phyloP scores from a whole-genome alignment of 2,888 invertebrate genomes.

The Hetaerina titia region DNA sequence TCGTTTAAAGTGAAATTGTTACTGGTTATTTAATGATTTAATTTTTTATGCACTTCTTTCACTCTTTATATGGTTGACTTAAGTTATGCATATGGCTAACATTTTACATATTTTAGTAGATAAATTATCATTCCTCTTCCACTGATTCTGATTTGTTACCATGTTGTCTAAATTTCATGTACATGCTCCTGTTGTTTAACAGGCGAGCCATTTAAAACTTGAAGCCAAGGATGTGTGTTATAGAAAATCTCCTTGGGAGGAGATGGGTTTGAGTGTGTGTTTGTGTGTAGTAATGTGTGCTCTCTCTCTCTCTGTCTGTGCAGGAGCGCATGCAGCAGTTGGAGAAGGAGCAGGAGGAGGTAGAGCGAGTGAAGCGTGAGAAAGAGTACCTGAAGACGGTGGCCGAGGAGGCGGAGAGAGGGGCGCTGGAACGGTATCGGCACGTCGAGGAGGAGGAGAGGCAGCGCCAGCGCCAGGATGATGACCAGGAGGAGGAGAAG shows the following conservation, averaged over 20 bases:
- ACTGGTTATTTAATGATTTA: not conserved
- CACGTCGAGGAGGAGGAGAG: conserved; percentile 82
- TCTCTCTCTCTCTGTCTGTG: conserved; percentile 69
- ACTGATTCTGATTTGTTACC: no score
- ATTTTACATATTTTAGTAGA: no score
- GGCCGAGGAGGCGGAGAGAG: conserved; percentile 86
- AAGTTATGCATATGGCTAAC: no score
- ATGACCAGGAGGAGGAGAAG: conserved; percentile 79
- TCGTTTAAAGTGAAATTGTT: not conserved
- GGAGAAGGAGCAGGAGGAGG: conserved; percentile 86
- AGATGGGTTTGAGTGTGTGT: no score
- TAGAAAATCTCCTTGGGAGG: no score
- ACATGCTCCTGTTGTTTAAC: no score
- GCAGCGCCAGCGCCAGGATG: conserved; percentile 81
- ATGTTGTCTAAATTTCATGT: no score
- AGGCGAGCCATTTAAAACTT: no score
- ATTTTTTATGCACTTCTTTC: not conserved
- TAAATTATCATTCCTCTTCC: no score
- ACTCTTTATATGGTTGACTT: not conserved
- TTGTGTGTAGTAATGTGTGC: not conserved
- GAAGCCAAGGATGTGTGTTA: no score
- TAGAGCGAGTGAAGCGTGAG: conserved; percentile 88
- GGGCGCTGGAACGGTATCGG: conserved; percentile 87
- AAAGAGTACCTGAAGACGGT: conserved; percentile 86
- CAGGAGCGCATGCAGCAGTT: conserved; percentile 84